Evolutionary conservation across 1,140 invertebrate species (phyloP).

Genomic region (Heliconius eleuchia): DNA sequence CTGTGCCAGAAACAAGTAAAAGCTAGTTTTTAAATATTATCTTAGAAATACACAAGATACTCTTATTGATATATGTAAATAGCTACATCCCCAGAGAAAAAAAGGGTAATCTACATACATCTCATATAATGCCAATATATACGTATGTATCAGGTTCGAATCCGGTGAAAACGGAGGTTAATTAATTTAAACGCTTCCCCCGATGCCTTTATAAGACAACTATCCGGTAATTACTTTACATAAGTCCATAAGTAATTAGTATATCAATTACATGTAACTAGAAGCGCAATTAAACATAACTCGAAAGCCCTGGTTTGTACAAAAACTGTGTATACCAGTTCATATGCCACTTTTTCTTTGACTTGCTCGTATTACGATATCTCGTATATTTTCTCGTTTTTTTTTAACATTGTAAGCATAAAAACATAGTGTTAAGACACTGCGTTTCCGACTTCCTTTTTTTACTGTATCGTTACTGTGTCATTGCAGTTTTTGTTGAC

Average conservation of each 20-base stretch:
- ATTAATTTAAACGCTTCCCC: neutral
- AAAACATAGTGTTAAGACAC: neutral
- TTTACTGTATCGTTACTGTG: too few relatives aligned
- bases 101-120: neutral
- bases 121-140: too few relatives aligned
- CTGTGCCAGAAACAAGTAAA: too few relatives aligned
- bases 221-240: conserved; percentile 13
- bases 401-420: neutral
- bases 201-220: neutral
- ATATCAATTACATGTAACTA: neutral
- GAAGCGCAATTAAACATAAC: conserved; percentile 5
- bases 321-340: neutral
- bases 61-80: neutral
- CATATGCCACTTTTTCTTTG: neutral
- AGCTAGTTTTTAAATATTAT: neutral
- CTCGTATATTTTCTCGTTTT: neutral
- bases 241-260: conserved; percentile 3
- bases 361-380: neutral
- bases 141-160: neutral
- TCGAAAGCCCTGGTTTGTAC: neutral
- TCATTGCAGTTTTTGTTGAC: too few relatives aligned
- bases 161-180: neutral
- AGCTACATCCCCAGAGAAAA: neutral
- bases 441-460: neutral
- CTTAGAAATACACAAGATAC: neutral